Percentiles rank a stretch among this genome's conserved stretches.
Evolutionary conservation across 1,140 invertebrate genomes (phyloP).

Genomic region (Trichonephila clavipes): DNA sequence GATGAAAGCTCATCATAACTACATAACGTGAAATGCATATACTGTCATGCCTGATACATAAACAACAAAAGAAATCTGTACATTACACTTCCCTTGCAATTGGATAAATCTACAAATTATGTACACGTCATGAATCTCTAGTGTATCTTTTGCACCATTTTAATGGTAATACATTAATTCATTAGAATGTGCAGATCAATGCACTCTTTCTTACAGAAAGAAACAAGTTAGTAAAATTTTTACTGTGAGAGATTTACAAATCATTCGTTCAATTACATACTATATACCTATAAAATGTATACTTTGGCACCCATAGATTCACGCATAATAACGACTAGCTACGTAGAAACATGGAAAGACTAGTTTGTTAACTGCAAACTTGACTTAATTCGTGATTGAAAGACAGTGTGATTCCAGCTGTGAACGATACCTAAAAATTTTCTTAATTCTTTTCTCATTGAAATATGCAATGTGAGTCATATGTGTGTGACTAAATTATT

Average conservation of each 20-base stretch:
- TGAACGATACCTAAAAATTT: not conserved
- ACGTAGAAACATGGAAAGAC: slow-evolving; percentile 61
- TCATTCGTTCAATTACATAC: not conserved
- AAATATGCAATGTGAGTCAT: too few relatives aligned
- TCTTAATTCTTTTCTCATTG: too few relatives aligned
- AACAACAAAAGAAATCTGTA: slow-evolving; percentile 42
- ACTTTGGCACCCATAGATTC: slow-evolving; percentile 36
- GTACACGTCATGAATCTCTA: slow-evolving; percentile 38
- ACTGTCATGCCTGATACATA: not conserved
- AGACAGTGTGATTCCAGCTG: not conserved
- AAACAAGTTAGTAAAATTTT: not conserved
- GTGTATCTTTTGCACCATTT: slow-evolving; percentile 5
- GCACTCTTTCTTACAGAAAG: not conserved
- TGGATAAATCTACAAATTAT: slow-evolving; percentile 49
- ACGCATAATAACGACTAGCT: slow-evolving; percentile 60
- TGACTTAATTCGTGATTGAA: not conserved
- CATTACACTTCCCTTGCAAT: slow-evolving; percentile 30
- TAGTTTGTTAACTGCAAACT: slow-evolving; percentile 34
- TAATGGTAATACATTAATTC: not conserved
- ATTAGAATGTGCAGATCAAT: not conserved
- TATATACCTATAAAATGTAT: slow-evolving; percentile 39
- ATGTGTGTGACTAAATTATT: too few relatives aligned
- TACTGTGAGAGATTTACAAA: not conserved
- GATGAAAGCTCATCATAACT: slow-evolving; percentile 62
- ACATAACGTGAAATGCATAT: slow-evolving; percentile 59